phyloP scores from a whole-genome alignment of 2,113 vertebrate species.

The Trachemys scripta region DNA sequence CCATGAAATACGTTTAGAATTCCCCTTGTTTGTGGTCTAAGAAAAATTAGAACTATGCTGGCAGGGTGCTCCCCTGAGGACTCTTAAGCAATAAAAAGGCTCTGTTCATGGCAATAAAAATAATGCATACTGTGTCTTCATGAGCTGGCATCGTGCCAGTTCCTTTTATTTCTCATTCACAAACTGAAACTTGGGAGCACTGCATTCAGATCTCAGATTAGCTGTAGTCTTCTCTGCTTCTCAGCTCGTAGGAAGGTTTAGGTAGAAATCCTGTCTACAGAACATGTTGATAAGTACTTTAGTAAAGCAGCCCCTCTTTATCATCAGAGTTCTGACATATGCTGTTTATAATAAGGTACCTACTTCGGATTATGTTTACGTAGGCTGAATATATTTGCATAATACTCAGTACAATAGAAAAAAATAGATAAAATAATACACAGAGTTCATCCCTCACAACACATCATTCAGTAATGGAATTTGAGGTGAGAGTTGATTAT shows the following conservation, averaged over 20 bases:
- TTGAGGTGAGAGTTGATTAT: not conserved
- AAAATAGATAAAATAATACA: not conserved
- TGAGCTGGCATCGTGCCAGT: slow-evolving; percentile 39
- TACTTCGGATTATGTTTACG: not conserved
- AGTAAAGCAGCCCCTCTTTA: not conserved
- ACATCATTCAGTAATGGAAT: not conserved
- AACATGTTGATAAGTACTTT: not conserved
- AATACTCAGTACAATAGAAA: not conserved
- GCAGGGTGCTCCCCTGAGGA: slow-evolving; percentile 22
- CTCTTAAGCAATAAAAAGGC: slow-evolving; percentile 51
- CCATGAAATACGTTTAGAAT: slow-evolving; percentile 26
- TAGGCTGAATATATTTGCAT: not conserved
- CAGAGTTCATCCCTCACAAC: not conserved
- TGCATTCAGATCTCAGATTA: slow-evolving; percentile 43
- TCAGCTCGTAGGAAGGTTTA: not conserved
- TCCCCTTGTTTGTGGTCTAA: slow-evolving; percentile 62
- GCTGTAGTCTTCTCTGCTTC: not conserved
- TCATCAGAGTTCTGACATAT: not conserved
- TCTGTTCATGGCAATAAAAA: slow-evolving; percentile 66
- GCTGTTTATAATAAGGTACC: not conserved
- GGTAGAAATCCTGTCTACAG: not conserved
- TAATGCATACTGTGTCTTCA: slow-evolving; percentile 59
- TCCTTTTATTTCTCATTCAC: slow-evolving; percentile 7
- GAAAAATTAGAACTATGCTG: slow-evolving; percentile 72
- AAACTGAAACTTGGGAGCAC: slow-evolving; percentile 17